Conservation (phyloP, 30 jellyfish, hydroid and myxozoan genomes). For the Aurelia coerulea region DNA sequence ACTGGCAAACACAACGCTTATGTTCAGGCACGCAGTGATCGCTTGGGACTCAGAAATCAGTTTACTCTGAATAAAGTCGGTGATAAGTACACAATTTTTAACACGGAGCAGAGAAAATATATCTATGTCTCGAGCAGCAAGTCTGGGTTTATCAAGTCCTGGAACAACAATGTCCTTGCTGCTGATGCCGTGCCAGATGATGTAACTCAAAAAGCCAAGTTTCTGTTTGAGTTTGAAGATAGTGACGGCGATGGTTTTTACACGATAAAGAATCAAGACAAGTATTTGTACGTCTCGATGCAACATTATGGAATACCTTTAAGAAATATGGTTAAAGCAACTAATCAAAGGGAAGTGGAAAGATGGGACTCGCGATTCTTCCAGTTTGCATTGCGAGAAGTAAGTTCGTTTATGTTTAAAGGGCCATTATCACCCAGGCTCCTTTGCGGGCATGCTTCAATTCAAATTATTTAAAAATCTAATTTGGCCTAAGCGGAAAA, state of each 20-base stretch:
- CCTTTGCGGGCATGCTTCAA: too few relatives aligned
- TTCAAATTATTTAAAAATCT: too few relatives aligned
- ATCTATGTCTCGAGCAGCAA: conserved; percentile 44
- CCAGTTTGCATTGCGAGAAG: conserved; percentile 36
- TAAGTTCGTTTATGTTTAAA: not conserved
- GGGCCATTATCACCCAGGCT: too few relatives aligned
- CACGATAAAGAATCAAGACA: conserved; percentile 36
- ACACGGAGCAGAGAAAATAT: conserved; percentile 25
- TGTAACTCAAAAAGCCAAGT: not conserved
- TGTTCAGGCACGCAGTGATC: conserved; percentile 37
- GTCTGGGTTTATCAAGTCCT: conserved; percentile 17
- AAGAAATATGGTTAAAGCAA: conserved; percentile 20
- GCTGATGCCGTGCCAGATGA: conserved; percentile 14
- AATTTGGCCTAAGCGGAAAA: too few relatives aligned
- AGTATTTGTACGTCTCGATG: conserved; percentile 14
- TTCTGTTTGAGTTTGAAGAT: conserved; percentile 48
- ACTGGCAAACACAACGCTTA: conserved; percentile 39
- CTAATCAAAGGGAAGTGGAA: conserved; percentile 11
- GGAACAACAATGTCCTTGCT: conserved; percentile 41
- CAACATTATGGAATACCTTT: conserved; percentile 35
- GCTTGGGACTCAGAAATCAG: conserved; percentile 34
- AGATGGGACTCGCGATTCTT: conserved; percentile 43
- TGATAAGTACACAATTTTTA: conserved; percentile 13
- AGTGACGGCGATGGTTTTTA: conserved; percentile 54
- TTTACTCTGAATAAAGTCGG: conserved; percentile 4